These are phyloP conservation scores for Vanessa cardui DNA, from an alignment of 2,888 invertebrate genomes.

Conservation along the genomic window DNA sequence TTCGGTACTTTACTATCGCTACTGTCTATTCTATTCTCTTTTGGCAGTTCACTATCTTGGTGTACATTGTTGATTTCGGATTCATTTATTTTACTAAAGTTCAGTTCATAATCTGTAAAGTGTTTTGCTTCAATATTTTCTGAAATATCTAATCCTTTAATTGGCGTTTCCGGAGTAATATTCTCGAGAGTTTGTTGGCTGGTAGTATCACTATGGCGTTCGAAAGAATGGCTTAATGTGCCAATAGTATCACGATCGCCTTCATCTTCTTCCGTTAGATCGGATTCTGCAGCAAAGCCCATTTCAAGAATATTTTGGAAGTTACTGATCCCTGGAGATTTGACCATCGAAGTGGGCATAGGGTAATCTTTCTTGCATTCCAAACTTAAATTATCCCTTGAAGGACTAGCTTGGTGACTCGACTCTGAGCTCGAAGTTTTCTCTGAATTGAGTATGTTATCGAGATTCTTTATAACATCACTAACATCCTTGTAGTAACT, in stretches of 20 bases:
- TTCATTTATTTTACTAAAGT: constrained; percentile 49
- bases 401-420: constrained; percentile 81
- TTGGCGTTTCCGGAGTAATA: constrained; percentile 72
- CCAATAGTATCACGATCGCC: constrained; percentile 70
- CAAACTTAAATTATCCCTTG: constrained; percentile 74
- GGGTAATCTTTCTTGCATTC: constrained; percentile 77
- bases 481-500: constrained; percentile 84
- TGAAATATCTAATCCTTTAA: constrained; percentile 62
- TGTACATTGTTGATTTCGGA: constrained; percentile 42
- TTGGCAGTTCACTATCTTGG: constrained; percentile 66
- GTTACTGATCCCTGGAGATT: constrained; percentile 75
- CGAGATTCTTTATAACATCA: constrained; percentile 85
- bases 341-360: constrained; percentile 71
- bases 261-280: constrained; percentile 61
- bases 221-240: constrained; percentile 75
- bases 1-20: constrained; percentile 65
- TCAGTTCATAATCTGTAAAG: constrained; percentile 41
- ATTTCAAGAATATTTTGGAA: constrained; percentile 71
- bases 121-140: constrained; percentile 48
- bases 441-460: constrained; percentile 84
- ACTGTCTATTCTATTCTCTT: constrained; percentile 55
- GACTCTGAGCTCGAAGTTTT: constrained; percentile 84
- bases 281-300: constrained; percentile 55
- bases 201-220: constrained; percentile 69
- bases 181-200: constrained; percentile 76